Conservation (phyloP, 37 sponge, comb jelly and placozoan genomes). For the Amphimedon queenslandica region DNA sequence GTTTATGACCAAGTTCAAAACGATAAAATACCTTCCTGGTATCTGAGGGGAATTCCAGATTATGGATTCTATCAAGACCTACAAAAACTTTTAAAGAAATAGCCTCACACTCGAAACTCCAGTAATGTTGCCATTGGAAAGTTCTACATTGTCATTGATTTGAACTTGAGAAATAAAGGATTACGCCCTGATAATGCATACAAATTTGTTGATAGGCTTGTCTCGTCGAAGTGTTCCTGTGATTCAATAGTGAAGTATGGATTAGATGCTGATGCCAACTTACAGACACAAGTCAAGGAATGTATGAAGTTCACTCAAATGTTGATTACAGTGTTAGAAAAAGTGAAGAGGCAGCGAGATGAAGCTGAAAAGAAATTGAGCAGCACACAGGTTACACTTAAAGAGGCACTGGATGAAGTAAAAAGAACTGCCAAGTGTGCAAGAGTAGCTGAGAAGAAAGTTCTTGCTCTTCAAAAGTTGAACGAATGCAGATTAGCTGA, state of each 20-base stretch:
- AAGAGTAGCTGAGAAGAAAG: neutral
- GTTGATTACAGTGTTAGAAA: neutral
- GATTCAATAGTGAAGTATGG: neutral
- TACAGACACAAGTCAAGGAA: neutral
- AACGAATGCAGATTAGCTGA: neutral
- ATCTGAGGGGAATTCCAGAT: slow-evolving; percentile 4
- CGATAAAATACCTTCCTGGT: neutral
- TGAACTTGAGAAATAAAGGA: neutral
- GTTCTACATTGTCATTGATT: slow-evolving; percentile 32
- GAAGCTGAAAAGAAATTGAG: neutral
- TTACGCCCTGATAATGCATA: slow-evolving; percentile 20
- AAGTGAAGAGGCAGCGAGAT: neutral
- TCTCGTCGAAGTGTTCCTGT: neutral
- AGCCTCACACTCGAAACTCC: no score
- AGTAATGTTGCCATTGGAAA: slow-evolving; percentile 12
- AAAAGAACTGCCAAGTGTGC: neutral
- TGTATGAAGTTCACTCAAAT: neutral
- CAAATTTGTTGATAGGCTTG: slow-evolving; percentile 13
- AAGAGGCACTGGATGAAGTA: neutral
- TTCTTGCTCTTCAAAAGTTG: neutral
- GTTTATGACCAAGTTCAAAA: slow-evolving; percentile 9
- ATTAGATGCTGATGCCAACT: neutral
- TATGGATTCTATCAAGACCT: slow-evolving; percentile 17
- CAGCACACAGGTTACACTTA: neutral
- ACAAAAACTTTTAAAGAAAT: no score